Evolutionary conservation across 2,888 invertebrate species (phyloP), one percentile per base, ranked within the genome.

Genomic region (Zygothrica quintamaculata): DNA sequence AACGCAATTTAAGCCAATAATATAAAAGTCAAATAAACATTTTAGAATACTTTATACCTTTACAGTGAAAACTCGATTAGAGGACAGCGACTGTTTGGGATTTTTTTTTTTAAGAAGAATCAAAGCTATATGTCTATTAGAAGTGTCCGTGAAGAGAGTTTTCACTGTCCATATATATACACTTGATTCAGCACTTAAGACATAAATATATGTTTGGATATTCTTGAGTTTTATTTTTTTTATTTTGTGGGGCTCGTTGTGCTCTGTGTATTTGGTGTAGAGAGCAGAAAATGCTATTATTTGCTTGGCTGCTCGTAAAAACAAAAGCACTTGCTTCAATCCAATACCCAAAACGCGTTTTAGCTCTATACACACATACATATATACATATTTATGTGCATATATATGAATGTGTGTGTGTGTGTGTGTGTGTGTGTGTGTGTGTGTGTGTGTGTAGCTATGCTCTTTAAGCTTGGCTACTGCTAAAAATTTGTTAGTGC

Each of bases 241-340:
- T 29, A 44, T 40, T 8, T 25, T 44, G 25, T 16, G 40, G 15
- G 15, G 6, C 15, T 11, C 39, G 40, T 70, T 75, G 65, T 40
- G 44, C 52, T 8, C 37, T 31, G 56, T 72, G 72, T 53, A 65
- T 37, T 55, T 65, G 51, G 26, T 62, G 55, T 56, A 67, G 53
- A 55, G 46, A 56, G 56, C 25, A 65, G 40, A 55, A 67, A 71
- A 77, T 64, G 77, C 72, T 61, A 72, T 79, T 86, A 72, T 75
- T 72, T 68, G 56, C 68, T 65, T 72, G 86, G 58, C 57, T 58
- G 71, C 46, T 69, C 69, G 73, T 73, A 69, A 67, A 72, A 74
- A 73, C 52, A 67, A 62, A 68, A 74, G 60, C 75, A 72, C 74
- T 72, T 53, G 62, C 55, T 69, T 64, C 64, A 55, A 47, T 61